A percentile compares a stretch with the other conserved stretches of the same genome.
These are phyloP conservation scores for Trichopoda pennipes DNA, from an alignment of 2,888 invertebrate species.

Conservation along the genomic window DNA sequence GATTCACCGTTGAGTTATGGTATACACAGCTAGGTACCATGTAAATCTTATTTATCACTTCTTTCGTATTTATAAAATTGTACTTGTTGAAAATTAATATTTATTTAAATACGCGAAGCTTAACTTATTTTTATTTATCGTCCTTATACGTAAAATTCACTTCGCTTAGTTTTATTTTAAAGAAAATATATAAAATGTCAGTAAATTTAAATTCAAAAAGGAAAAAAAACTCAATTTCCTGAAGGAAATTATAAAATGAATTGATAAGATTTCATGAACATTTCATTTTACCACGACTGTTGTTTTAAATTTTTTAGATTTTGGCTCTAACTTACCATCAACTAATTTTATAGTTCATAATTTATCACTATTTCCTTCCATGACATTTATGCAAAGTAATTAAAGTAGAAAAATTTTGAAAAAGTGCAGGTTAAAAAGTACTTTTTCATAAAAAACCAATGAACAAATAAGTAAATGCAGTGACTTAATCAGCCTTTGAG, in stretches of 20 bases:
- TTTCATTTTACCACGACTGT: neutral
- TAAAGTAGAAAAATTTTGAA: neutral
- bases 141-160: neutral
- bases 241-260: constrained; percentile 25
- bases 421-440: no score
- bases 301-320: constrained; percentile 22
- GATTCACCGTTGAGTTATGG: no score
- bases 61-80: no score
- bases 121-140: no score
- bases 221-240: neutral
- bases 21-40: no score
- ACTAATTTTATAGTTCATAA: constrained; percentile 37
- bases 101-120: no score
- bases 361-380: constrained; percentile 39
- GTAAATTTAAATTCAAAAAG: neutral
- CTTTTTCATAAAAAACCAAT: no score
- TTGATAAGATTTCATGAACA: neutral
- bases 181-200: neutral
- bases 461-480: no score
- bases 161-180: neutral
- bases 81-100: no score
- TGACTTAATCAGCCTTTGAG: no score
- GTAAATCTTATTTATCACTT: no score
- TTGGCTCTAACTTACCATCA: constrained; percentile 26
- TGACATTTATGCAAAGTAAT: neutral